These are phyloP conservation scores for Luscinia luscinia DNA, from an alignment of 2,797 vertebrate species.

Conservation along the genomic window DNA sequence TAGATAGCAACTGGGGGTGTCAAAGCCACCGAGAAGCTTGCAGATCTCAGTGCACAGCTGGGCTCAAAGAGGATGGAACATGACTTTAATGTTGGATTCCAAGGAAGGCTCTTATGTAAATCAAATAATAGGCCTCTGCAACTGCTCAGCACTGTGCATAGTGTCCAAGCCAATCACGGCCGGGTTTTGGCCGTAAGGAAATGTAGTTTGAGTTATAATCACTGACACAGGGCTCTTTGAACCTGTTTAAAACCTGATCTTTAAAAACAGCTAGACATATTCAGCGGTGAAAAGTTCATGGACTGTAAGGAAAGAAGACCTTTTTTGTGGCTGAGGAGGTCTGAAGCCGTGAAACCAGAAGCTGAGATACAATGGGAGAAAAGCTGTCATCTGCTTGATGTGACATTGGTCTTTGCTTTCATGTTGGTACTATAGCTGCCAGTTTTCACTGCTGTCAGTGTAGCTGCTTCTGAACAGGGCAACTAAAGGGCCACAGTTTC, in stretches of 20 bases:
- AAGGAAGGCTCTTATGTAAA: neutral
- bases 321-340: neutral
- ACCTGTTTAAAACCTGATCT: neutral
- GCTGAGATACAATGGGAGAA: neutral
- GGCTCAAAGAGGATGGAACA: neutral
- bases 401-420: neutral
- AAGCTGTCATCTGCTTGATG: neutral
- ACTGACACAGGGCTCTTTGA: neutral
- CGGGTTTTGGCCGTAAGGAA: neutral
- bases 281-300: neutral
- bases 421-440: neutral
- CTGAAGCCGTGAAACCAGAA: neutral
- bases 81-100: neutral
- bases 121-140: fast-evolving
- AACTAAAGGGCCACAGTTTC: neutral
- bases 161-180: neutral
- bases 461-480: neutral
- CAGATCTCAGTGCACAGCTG: neutral
- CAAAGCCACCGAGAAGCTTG: neutral
- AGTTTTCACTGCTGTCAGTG: neutral
- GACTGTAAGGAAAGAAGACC: neutral
- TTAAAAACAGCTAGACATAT: neutral
- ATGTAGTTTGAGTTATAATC: neutral
- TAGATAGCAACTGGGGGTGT: neutral
- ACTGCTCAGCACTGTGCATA: neutral